Base-by-base conservation (phyloP, 1,140 invertebrate species). In the Heliconius himera region DNA sequence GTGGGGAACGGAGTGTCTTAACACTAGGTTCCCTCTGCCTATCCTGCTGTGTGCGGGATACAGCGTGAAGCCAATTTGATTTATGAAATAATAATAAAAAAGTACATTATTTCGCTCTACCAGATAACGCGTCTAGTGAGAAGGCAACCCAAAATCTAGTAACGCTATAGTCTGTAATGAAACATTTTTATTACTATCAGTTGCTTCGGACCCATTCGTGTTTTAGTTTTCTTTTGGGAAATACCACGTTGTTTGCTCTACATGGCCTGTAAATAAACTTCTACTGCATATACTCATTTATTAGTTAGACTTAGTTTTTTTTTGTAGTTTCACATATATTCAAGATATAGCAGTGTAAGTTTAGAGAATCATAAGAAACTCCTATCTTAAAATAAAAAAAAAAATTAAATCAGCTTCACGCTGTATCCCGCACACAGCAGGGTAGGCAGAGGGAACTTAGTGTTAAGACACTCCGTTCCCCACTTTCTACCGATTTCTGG, bases 111-210 rank as follows among this genome's bases (percentile, higher is more conserved):
- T 20, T 20, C 49, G 41, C 41, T 51, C 5, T 56, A 9, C 8
- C 54, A 56, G 8, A 22, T 22, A 8, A 22, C 54, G 20, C n/a
- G 54, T 56, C 51, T 54, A 56, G n/a, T 22, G 22, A 3, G 54
- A 11, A 56, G 3, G 20, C n/a, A 56, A 22, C 54, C 54, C 54
- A 56, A 56, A 56, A 56, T 74, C 49, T 54, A 38, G 26, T 79
- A 74, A 70, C 54, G 60, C 74, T 70, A 29, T 41, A 75, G 60
- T 46, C 60, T 38, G 78, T 80, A 80, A 80, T 80, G 79, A 80
- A 77, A 80, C 70, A 80, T 80, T 80, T 80, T 80, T 80, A 80
- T 76, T 77, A 80, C 70, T 77, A 74, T 75, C 78, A 73, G 54
- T 75, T 22, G 79, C 13, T 71, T 29, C 56, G 26, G 60, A 70